A percentile compares a stretch with the other conserved stretches of the same genome.
phyloP scores from a whole-genome alignment of 2,797 vertebrate species.

The Xenops minutus region DNA sequence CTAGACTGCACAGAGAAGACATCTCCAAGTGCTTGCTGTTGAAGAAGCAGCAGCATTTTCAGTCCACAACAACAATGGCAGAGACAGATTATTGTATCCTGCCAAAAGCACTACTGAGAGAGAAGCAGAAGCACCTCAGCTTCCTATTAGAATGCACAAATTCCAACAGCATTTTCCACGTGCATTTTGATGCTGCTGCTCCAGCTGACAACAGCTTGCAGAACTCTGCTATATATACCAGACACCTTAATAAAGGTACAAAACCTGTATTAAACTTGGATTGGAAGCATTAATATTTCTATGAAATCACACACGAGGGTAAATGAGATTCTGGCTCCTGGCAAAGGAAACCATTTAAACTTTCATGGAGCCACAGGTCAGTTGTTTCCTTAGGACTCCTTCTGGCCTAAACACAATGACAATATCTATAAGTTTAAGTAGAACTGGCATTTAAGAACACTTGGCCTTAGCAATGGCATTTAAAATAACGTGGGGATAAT shows the following conservation, averaged over 20 bases:
- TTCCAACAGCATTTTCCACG: background rate
- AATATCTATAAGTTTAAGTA: background rate
- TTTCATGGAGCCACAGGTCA: background rate
- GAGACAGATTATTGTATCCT: background rate
- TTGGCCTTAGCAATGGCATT: constrained; percentile 28
- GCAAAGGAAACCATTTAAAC: background rate
- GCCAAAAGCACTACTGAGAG: background rate
- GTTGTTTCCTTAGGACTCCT: background rate
- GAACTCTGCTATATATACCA: background rate
- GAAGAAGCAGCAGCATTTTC: background rate
- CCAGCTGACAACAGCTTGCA: background rate
- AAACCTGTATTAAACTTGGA: background rate
- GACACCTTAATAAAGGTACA: background rate
- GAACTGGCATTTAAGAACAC: constrained; percentile 38
- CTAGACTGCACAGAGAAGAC: fast-evolving
- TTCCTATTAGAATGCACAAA: background rate
- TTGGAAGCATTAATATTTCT: background rate
- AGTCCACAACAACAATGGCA: background rate
- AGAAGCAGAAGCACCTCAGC: background rate
- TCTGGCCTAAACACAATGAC: background rate
- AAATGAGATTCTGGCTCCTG: background rate
- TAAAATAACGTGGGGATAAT: constrained; percentile 58
- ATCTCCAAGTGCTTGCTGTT: background rate
- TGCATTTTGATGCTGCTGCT: background rate
- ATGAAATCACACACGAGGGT: background rate